A percentile compares a stretch with the other conserved stretches of the same genome.
Evolutionary conservation across 2,797 vertebrate genomes (phyloP).

Genomic region (Lagodon rhomboides): DNA sequence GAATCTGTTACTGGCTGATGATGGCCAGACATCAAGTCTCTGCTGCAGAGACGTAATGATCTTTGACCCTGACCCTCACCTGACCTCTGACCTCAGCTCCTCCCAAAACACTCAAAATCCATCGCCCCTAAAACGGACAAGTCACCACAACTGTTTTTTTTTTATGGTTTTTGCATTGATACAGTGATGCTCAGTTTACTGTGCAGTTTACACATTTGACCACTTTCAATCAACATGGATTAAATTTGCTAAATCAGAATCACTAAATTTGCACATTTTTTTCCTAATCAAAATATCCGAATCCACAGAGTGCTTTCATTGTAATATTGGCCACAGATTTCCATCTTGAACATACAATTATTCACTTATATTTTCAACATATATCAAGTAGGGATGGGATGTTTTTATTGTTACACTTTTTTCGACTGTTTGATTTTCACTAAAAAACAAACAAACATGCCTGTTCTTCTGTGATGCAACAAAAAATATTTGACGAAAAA

Average conservation of each 20-base stretch:
- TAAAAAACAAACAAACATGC: too few relatives aligned
- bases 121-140: constrained; percentile 33
- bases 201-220: background rate
- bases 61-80: constrained; percentile 38
- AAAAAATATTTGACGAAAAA: too few relatives aligned
- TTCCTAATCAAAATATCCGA: background rate
- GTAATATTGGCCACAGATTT: background rate
- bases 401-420: too few relatives aligned
- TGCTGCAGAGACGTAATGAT: constrained; percentile 7
- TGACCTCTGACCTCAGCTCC: constrained; percentile 40
- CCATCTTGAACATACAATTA: background rate
- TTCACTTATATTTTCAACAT: background rate
- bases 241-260: too few relatives aligned
- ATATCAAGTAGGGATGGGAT: too few relatives aligned
- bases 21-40: constrained; percentile 34
- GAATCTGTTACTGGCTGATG: background rate
- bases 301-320: background rate
- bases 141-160: constrained; percentile 12
- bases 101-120: background rate
- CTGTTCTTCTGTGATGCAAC: too few relatives aligned
- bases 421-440: too few relatives aligned
- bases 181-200: constrained; percentile 27
- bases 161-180: background rate
- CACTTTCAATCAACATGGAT: background rate
- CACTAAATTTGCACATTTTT: background rate